phyloP scores from a whole-genome alignment of 35 echinoderm and acorn worm genomes.

The Apostichopus californicus region DNA sequence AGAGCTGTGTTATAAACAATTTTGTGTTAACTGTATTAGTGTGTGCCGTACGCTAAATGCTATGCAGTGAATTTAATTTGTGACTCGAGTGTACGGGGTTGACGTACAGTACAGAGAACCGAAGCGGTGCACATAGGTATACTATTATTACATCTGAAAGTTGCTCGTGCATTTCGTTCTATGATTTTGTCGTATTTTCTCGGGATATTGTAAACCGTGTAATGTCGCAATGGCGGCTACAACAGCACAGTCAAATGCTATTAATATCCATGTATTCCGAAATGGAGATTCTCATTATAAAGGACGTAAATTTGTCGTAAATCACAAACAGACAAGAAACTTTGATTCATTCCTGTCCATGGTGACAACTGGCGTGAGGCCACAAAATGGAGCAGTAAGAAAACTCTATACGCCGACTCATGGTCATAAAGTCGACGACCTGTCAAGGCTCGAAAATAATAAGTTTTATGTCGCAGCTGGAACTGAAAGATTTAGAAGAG shows the following conservation, averaged over 20 bases:
- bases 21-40: neutral
- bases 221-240: conserved; percentile 43
- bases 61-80: too few relatives aligned
- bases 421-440: conserved; percentile 65
- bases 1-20: conserved; percentile 24
- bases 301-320: conserved; percentile 76
- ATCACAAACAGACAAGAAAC: conserved; percentile 65
- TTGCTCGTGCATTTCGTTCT: too few relatives aligned
- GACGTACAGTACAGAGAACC: too few relatives aligned
- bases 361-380: conserved; percentile 65
- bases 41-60: neutral
- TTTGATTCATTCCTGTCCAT: conserved; percentile 76
- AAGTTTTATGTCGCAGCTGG: conserved; percentile 82
- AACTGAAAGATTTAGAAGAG: conserved; percentile 76
- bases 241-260: conserved; percentile 52
- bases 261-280: conserved; percentile 77
- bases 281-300: conserved; percentile 82
- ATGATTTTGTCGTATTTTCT: too few relatives aligned
- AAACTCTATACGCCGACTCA: conserved; percentile 73
- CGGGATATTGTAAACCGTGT: too few relatives aligned
- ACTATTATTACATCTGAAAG: too few relatives aligned
- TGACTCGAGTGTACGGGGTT: too few relatives aligned
- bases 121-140: too few relatives aligned
- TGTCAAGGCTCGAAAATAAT: conserved; percentile 67
- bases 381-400: conserved; percentile 64